phyloP scores from a whole-genome alignment of 1,140 invertebrate genomes.

The Cephus cinctus region DNA sequence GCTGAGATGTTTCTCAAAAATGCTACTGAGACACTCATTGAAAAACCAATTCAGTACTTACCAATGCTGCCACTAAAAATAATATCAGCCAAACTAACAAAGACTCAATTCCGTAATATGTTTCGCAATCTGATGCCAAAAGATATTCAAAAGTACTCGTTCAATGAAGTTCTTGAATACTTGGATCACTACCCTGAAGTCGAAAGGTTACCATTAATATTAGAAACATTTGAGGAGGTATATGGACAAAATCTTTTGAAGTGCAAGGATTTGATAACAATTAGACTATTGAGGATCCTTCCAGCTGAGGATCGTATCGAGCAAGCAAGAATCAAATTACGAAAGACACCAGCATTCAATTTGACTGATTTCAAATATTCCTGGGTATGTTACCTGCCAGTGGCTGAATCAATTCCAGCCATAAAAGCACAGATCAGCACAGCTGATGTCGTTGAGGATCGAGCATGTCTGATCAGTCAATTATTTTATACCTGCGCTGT shows the following conservation, averaged over 20 bases:
- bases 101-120: conserved; percentile 30
- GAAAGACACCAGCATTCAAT: not conserved
- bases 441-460: conserved; percentile 1
- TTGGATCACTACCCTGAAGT: conserved; percentile 29
- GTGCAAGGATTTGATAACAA: conserved; percentile 14
- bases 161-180: conserved; percentile 15
- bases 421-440: conserved; percentile 30
- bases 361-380: not conserved
- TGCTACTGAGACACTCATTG: conserved; percentile 18
- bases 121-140: conserved; percentile 27
- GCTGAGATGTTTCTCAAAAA: conserved; percentile 31
- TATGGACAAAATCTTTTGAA: conserved; percentile 29
- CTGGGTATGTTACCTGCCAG: conserved; percentile 40
- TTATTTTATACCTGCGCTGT: conserved; percentile 37
- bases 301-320: conserved; percentile 26
- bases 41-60: conserved; percentile 22
- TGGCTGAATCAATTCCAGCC: conserved; percentile 24
- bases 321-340: conserved; percentile 20
- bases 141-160: conserved; percentile 14
- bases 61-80: conserved; percentile 24
- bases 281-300: conserved; percentile 25
- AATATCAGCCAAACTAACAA: conserved; percentile 19
- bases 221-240: conserved; percentile 23
- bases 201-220: conserved; percentile 21
- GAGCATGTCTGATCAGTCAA: conserved; percentile 17